These are phyloP conservation scores for Panthera tigris DNA, from an alignment of 2,113 vertebrate genomes.

Conservation along the genomic window DNA sequence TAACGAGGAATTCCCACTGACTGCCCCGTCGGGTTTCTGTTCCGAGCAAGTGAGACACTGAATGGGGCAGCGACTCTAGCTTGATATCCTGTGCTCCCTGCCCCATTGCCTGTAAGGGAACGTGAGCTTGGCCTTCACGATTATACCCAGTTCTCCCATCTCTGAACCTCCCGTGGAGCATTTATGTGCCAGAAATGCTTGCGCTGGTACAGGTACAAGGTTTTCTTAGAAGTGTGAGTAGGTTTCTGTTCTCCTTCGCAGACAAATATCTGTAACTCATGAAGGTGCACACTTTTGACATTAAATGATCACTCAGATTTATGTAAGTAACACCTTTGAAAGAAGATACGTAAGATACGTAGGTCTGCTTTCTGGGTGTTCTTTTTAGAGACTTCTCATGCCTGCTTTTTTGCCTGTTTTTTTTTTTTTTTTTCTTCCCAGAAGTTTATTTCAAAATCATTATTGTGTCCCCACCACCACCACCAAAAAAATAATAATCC, in stretches of 20 bases:
- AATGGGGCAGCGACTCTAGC: not conserved
- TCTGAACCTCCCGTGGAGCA: fast-evolving
- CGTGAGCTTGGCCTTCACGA: not conserved
- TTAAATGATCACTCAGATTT: not conserved
- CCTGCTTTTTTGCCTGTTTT: not conserved
- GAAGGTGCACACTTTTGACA: not conserved
- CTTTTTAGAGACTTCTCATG: not conserved
- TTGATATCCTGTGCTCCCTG: fast-evolving
- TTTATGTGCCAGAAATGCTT: fast-evolving
- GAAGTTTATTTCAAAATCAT: not conserved
- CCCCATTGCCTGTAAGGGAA: not conserved
- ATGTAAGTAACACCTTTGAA: no score
- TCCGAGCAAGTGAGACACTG: fast-evolving
- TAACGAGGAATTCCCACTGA: fast-evolving
- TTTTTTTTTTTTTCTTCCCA: fast-evolving
- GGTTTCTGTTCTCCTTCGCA: not conserved
- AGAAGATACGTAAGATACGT: fast-evolving
- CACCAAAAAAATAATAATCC: not conserved
- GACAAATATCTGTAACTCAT: not conserved
- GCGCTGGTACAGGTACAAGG: fast-evolving
- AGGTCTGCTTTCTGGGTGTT: not conserved
- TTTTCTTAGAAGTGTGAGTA: not conserved
- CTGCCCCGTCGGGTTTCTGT: fast-evolving
- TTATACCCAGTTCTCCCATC: fast-evolving
- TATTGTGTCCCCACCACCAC: not conserved